Conservation (phyloP, 2,797 vertebrate species). For the Lindbergichthys nudifrons region DNA sequence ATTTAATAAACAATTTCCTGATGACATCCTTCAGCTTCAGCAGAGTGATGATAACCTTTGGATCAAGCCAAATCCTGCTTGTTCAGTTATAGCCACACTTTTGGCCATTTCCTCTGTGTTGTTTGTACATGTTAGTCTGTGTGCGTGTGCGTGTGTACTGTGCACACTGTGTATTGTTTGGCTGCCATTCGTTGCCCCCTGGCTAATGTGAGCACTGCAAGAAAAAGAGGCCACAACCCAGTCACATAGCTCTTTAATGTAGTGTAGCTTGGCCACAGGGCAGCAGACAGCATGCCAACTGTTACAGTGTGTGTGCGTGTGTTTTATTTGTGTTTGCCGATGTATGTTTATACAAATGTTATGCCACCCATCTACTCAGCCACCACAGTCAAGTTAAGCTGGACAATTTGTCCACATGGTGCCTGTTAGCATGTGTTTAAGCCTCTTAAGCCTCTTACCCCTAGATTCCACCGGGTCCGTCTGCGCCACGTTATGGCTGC, state of each 20-base stretch:
- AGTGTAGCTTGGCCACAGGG: slow-evolving; percentile 26
- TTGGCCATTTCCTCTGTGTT: slow-evolving; percentile 26
- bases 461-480: too few relatives aligned
- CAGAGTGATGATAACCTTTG: slow-evolving; percentile 8
- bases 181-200: slow-evolving; percentile 42
- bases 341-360: slow-evolving; percentile 1
- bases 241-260: slow-evolving; percentile 42
- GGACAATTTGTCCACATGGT: not conserved
- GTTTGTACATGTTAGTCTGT: slow-evolving; percentile 5
- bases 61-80: slow-evolving; percentile 27
- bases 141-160: not conserved
- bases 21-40: slow-evolving; percentile 6
- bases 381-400: not conserved
- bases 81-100: slow-evolving; percentile 18
- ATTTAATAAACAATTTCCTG: slow-evolving; percentile 23
- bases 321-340: not conserved
- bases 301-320: not conserved
- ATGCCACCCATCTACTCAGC: not conserved
- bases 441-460: too few relatives aligned
- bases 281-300: slow-evolving; percentile 18
- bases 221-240: slow-evolving; percentile 36
- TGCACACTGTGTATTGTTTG: slow-evolving; percentile 10
- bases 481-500: too few relatives aligned
- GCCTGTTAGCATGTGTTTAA: slow-evolving; percentile 1
- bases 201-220: slow-evolving; percentile 42